Percentiles rank a stretch among this genome's conserved stretches.
Evolutionary conservation across 2,888 invertebrate genomes (phyloP).

Genomic region (Protodeltote pygarga): DNA sequence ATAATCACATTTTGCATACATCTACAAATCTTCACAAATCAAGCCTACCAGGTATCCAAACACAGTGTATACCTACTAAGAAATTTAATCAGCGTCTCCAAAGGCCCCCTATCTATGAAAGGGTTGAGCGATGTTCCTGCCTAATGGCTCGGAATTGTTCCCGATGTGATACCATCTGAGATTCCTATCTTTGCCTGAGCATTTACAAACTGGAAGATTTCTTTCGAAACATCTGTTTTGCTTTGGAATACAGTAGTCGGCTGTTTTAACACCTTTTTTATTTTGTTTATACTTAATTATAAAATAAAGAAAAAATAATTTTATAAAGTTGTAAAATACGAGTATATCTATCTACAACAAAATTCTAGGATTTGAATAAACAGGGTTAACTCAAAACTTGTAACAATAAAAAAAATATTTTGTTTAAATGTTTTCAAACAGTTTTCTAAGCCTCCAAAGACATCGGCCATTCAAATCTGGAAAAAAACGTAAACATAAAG

Average conservation of each 20-base stretch:
- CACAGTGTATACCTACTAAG: conserved; percentile 41
- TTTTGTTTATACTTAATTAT: neutral
- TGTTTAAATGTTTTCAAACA: no score
- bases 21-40: conserved; percentile 3
- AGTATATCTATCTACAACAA: no score
- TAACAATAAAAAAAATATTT: no score
- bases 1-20: no score
- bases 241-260: neutral
- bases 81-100: conserved; percentile 61
- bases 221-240: conserved; percentile 10
- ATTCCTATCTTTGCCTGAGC: conserved; percentile 23
- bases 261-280: neutral
- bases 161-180: conserved; percentile 41
- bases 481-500: no score
- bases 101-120: conserved; percentile 51
- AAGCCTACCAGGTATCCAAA: conserved; percentile 23
- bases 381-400: no score
- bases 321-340: no score
- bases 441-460: no score
- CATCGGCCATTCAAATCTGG: no score
- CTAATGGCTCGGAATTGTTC: conserved; percentile 58
- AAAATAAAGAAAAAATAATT: no score
- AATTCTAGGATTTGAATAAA: no score
- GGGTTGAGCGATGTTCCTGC: conserved; percentile 53
- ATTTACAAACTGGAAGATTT: conserved; percentile 28